Evolutionary conservation across 2,113 vertebrate genomes (phyloP).

Genomic region (Nesospiza acunhae): DNA sequence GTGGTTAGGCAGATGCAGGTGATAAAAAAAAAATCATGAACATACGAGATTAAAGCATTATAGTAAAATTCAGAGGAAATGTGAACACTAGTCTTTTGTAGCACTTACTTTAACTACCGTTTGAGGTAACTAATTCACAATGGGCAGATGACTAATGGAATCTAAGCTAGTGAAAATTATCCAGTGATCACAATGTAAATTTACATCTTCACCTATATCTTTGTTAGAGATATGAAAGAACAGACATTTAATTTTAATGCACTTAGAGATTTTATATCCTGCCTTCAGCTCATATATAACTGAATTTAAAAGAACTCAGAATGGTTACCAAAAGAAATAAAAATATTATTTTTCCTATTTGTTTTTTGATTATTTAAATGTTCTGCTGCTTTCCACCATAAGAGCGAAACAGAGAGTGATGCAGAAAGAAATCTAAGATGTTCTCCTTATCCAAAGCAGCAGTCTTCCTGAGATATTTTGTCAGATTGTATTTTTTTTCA

Average conservation of each 20-base stretch:
- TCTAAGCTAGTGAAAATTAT: neutral
- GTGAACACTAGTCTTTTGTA: neutral
- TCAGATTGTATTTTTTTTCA: neutral
- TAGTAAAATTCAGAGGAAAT: neutral
- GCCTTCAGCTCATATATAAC: neutral
- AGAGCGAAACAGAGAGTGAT: neutral
- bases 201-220: rapidly evolving
- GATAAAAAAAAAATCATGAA: neutral
- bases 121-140: neutral
- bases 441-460: neutral
- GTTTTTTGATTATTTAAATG: neutral
- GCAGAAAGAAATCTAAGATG: neutral
- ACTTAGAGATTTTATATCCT: neutral
- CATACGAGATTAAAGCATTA: neutral
- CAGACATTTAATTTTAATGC: neutral
- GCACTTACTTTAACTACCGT: neutral
- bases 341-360: neutral
- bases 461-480: neutral
- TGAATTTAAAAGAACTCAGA: neutral
- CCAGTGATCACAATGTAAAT: neutral
- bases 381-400: neutral
- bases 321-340: neutral
- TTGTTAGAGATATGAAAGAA: neutral
- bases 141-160: neutral
- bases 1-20: neutral